Base-by-base conservation (phyloP, 2,113 vertebrate genomes). In the Dunckerocampus dactyliophorus region DNA sequence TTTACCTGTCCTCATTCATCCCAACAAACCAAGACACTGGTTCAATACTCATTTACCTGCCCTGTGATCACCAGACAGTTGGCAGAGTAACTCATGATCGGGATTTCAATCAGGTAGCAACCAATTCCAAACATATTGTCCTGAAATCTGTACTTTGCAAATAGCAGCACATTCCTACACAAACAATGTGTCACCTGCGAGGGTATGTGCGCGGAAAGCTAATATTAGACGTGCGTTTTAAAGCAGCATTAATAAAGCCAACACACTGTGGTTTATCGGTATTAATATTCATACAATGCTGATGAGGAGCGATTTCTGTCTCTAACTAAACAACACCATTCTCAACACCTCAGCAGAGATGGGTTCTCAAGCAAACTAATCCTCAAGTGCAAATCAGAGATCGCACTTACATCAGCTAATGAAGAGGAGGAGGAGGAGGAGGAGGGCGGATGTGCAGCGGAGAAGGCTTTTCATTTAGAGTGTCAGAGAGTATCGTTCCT, bases 301-400 rank as follows among this genome's bases (percentile, higher is more conserved):
- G 21, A 50, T 13, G 45, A 28, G 59, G 31, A 21, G 50, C 15
- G 15, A 52, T 20, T 65, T 43, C 19, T 39, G 14, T 65, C 59
- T 48, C 59, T 59, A 72, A 69, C 16, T 53, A 59, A 65, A 34
- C 54, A 63, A 72, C 63, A 68, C 31, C 50, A 47, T 59, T 61
- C 53, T 63, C 24, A 52, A 54, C 71, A 72, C 76, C 62, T 62
- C n/a, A 59, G 66, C 62, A 42, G 62, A 71, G 64, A 67, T 48
- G 59, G 72, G 60, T 58, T 60, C 59, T 71, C 71, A 71, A 59
- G 64, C 54, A 34, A 42, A 21, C 69, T 74, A 69, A 68, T 82
- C 78, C 64, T 77, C n/a, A 51, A 84, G 78, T 77, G 74, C 63
- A 71, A 84, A 84, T 77, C 84, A 79, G 62, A 59, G 58, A 53